Evolutionary conservation across 1,140 invertebrate species (phyloP), one percentile per base, ranked within the genome.

Genomic region (Drosophila gunungcola): DNA sequence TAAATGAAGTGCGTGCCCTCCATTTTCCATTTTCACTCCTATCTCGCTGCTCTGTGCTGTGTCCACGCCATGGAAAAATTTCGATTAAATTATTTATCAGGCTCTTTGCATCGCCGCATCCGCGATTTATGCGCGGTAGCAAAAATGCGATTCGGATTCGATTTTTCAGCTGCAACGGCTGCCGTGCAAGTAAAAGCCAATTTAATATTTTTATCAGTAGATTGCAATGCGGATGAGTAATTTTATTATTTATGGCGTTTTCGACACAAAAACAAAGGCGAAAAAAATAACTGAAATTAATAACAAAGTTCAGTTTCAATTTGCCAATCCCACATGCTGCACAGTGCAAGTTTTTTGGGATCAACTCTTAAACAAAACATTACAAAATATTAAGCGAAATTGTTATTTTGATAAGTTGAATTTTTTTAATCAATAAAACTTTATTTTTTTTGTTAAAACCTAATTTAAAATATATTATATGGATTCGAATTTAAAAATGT

Each of bases 21-120:
- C 63, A 65, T 65, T 65, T 86, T 65, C 65, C 64, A 73, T 83
- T 80, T 68, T 68, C 45, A 45, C 10, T 53, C 41, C 46, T 43
- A 39, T 58, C 46, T 12, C 42, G 34, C 49, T 79, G 57, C 42
- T 10, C 38, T 49, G 42, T 27, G 13, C 48, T 32, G 48, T 16
- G n/a, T 34, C 21, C n/a, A 27, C 16, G 61, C 57, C 61, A 61
- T 65, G 73, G 61, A 89, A 89, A 89, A 79, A 74, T 84, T 88
- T 89, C 84, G 85, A 89, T 89, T 89, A 80, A 89, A 90, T 78
- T 89, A 89, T 84, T 89, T 90, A 89, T 89, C 84, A 61, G 68
- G 13, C 38, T 52, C 72, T 76, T 78, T 68, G 80, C 68, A 88
- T 88, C 84, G 55, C 73, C 42, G 52, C 77, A 72, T 67, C n/a